Conservation (phyloP, 2,797 vertebrate genomes). For the Vespertilio murinus region DNA sequence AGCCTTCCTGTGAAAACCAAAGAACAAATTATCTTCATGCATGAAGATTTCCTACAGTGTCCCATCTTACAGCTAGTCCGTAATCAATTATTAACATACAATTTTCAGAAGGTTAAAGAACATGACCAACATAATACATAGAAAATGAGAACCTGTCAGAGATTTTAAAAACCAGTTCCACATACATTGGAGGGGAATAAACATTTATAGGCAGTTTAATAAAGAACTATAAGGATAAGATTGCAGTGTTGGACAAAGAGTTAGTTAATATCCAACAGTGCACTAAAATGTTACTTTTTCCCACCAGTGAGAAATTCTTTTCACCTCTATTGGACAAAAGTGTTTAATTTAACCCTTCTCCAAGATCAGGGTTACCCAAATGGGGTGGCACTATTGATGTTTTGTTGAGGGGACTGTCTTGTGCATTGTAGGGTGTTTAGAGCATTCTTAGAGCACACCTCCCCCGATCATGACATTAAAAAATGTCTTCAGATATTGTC, state of each 20-base stretch:
- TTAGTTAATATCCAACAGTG: neutral
- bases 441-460: neutral
- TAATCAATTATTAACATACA: neutral
- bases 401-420: neutral
- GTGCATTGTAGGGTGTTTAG: neutral
- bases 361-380: neutral
- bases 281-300: neutral
- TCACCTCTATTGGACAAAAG: neutral
- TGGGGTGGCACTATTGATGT: neutral
- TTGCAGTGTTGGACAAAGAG: neutral
- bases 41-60: neutral
- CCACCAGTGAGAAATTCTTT: neutral
- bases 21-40: neutral
- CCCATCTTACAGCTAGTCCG: neutral
- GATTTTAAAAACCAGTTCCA: neutral
- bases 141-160: neutral
- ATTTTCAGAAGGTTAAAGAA: conserved; percentile 15
- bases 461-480: neutral
- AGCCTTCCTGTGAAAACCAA: neutral
- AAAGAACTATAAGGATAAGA: neutral
- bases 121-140: neutral
- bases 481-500: neutral
- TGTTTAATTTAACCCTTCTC: neutral
- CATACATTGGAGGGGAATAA: neutral
- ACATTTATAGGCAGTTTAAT: neutral